phyloP scores from a whole-genome alignment of 2,888 invertebrate genomes.

The Phyllotreta cruciferae region DNA sequence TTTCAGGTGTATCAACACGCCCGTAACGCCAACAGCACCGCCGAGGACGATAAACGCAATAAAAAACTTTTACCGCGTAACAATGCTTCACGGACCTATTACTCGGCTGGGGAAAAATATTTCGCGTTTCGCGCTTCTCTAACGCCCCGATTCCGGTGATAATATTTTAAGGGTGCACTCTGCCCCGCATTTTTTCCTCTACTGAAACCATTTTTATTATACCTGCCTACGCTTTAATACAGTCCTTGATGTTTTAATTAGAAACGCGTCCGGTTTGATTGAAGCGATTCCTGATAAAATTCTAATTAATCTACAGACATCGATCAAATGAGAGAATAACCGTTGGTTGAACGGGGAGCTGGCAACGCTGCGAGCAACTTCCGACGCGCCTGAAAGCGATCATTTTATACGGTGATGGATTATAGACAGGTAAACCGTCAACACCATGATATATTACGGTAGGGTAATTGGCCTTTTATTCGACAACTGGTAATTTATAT shows the following conservation, averaged over 20 bases:
- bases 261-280: too few relatives aligned
- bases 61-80: constrained; percentile 51
- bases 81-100: constrained; percentile 32
- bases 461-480: constrained; percentile 43
- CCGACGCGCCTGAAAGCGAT: constrained; percentile 27
- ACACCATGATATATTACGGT: constrained; percentile 40
- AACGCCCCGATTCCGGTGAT: too few relatives aligned
- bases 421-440: constrained; percentile 41
- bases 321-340: neutral
- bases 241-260: too few relatives aligned
- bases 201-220: too few relatives aligned
- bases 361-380: constrained; percentile 24
- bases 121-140: neutral
- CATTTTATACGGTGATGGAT: constrained; percentile 40
- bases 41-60: constrained; percentile 56
- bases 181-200: too few relatives aligned
- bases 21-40: constrained; percentile 52
- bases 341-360: neutral
- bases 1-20: constrained; percentile 54
- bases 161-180: too few relatives aligned
- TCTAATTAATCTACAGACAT: too few relatives aligned
- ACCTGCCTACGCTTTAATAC: too few relatives aligned
- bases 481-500: constrained; percentile 42
- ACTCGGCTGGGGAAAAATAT: constrained; percentile 21
- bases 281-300: too few relatives aligned